Evolutionary conservation across 2,888 invertebrate genomes (phyloP), one percentile per base, ranked within the genome.

Genomic region (Chrysomela aeneicollis): DNA sequence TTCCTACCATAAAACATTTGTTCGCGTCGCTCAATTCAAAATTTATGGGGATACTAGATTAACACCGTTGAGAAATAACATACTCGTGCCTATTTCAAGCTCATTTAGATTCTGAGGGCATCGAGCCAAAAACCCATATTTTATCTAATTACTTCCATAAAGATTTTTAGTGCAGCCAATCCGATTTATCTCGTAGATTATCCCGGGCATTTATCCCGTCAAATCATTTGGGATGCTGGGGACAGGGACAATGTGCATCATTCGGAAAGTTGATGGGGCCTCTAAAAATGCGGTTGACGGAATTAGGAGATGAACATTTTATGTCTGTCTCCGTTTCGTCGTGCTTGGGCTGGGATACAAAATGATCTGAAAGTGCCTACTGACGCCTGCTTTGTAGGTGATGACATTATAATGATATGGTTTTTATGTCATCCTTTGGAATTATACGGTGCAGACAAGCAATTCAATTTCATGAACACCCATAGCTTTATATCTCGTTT

Each of bases 101-200:
- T 35, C 35, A 35, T 35, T 35, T 10, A 35, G 35, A 35, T 35
- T 35, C 35, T 10, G 35, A 10, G 12, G 9, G 10, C 35, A 35
- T 35, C 35, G 12, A 35, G 12, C 35, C 35, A 9, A 35, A 32
- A 59, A 32, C 63, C 51, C 59, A 54, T 63, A 63, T 63, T 50
- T 63, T 52, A 63, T 54, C 53, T 63, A 63, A 63, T 63, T 63
- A 63, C 63, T 53, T 22, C 50, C 63, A 63, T 63, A 63, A 63
- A 63, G 59, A 63, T 63, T 49, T 63, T 54, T 37, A 63, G 54
- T 63, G 50, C 12, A 35, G 35, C 51, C 63, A 49, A 53, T 47
- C 22, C 49, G 59, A 63, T 63, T 47, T 54, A 63, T 63, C 59
- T 59, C 54, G 17, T 47, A 63, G 35, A 63, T 49, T 63, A 63